Conservation (phyloP, 2,888 invertebrate species). For the Dryomyza anilis region DNA sequence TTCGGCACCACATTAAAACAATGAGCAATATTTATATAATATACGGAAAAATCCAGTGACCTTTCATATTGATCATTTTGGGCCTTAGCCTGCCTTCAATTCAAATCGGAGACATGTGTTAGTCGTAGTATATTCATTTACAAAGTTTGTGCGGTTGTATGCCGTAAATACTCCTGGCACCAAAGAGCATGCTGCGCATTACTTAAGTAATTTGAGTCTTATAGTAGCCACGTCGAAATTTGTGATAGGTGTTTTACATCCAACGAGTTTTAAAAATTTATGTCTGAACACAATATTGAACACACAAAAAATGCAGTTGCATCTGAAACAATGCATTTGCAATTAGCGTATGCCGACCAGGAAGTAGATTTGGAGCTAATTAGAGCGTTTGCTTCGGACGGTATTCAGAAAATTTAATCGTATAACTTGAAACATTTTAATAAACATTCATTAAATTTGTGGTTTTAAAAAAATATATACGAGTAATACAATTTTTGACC, state of each 20-base stretch:
- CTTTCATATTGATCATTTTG: slow-evolving; percentile 26
- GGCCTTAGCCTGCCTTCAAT: slow-evolving; percentile 1
- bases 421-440: slow-evolving; percentile 21
- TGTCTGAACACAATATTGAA: slow-evolving; percentile 21
- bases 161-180: slow-evolving; percentile 26
- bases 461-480: too few species aligned
- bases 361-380: slow-evolving; percentile 3
- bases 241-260: slow-evolving; percentile 30
- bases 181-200: slow-evolving; percentile 18
- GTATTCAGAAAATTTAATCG: slow-evolving; percentile 19
- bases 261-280: slow-evolving; percentile 21
- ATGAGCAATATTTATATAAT: slow-evolving; percentile 12
- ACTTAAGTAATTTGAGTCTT: slow-evolving; percentile 17
- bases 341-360: not conserved
- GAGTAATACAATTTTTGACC: too few species aligned
- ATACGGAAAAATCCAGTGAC: slow-evolving; percentile 18
- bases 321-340: slow-evolving; percentile 22
- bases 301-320: slow-evolving; percentile 28
- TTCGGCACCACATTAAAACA: not conserved
- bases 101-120: slow-evolving; percentile 14
- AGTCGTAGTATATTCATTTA: slow-evolving; percentile 9
- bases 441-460: too few species aligned
- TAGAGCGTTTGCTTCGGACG: slow-evolving; percentile 9
- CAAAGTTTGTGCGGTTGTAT: slow-evolving; percentile 22
- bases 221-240: slow-evolving; percentile 28